These are phyloP conservation scores for Leptatherina wallacei DNA, from an alignment of 2,797 vertebrate genomes.

Conservation along the genomic window DNA sequence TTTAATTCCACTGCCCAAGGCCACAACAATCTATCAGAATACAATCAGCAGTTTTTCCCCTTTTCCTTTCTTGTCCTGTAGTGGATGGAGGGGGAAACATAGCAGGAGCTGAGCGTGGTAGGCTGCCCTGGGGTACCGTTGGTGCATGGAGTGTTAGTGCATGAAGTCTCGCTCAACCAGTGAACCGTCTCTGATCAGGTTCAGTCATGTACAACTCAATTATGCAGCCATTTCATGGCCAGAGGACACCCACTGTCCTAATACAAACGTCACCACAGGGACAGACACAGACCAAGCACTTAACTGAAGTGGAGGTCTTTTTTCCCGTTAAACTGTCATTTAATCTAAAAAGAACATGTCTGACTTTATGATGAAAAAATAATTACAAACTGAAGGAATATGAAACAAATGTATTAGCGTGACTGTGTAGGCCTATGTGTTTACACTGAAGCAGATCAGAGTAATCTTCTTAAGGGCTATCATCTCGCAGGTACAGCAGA, in stretches of 20 bases:
- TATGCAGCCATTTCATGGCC: conserved; percentile 84
- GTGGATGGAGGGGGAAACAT: conserved; percentile 63
- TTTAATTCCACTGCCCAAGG: conserved; percentile 84
- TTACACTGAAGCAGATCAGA: conserved; percentile 32
- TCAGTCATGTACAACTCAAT: conserved; percentile 85
- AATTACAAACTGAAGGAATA: not conserved
- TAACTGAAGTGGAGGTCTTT: conserved; percentile 37
- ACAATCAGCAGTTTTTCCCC: conserved; percentile 77
- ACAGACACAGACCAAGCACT: conserved; percentile 52
- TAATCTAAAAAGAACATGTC: conserved; percentile 22
- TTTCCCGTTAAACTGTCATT: conserved; percentile 29
- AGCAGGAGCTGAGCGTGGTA: conserved; percentile 57
- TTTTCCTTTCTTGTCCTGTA: conserved; percentile 61
- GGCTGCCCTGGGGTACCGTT: conserved; percentile 73
- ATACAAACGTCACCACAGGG: conserved; percentile 70
- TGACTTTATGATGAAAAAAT: conserved; percentile 10
- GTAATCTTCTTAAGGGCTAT: conserved; percentile 63
- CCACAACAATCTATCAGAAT: conserved; percentile 86
- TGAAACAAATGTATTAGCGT: conserved; percentile 16
- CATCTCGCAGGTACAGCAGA: conserved; percentile 45
- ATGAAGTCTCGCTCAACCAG: conserved; percentile 78
- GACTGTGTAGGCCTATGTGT: conserved; percentile 3
- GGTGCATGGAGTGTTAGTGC: conserved; percentile 76
- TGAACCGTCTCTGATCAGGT: conserved; percentile 85
- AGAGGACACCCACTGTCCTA: conserved; percentile 80